Evolutionary conservation across 2,888 invertebrate genomes (phyloP).

Genomic region (Zhengitettix transpicula): DNA sequence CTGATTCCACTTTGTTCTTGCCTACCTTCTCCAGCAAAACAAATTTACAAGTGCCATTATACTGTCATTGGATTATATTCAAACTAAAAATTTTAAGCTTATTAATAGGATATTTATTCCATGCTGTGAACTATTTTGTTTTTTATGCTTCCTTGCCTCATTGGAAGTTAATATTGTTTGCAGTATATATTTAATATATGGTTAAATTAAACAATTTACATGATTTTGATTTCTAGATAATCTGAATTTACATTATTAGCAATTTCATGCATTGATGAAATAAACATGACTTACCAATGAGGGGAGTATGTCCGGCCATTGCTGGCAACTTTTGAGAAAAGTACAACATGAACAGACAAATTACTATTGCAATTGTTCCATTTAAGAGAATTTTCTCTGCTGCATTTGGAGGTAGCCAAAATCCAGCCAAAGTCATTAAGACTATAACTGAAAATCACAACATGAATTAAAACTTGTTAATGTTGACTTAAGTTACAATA

Average conservation of each 20-base stretch:
- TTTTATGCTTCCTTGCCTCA: no score
- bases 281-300: slow-evolving; percentile 29
- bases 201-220: no score
- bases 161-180: no score
- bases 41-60: background rate
- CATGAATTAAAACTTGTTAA: background rate
- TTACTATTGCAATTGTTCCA: slow-evolving; percentile 38
- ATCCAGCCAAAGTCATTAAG: slow-evolving; percentile 38
- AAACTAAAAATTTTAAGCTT: background rate
- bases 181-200: no score
- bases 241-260: no score
- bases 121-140: no score
- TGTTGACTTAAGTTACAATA: background rate
- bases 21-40: background rate
- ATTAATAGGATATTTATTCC: no score
- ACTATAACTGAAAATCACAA: slow-evolving; percentile 31
- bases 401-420: slow-evolving; percentile 48
- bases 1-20: background rate
- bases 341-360: slow-evolving; percentile 43
- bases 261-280: no score
- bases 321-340: slow-evolving; percentile 41
- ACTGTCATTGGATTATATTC: background rate
- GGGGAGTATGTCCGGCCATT: slow-evolving; percentile 34
- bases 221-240: no score
- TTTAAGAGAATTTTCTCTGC: slow-evolving; percentile 46